Conservation (phyloP, 2,888 invertebrate genomes). For the Ornithoptera priamus region DNA sequence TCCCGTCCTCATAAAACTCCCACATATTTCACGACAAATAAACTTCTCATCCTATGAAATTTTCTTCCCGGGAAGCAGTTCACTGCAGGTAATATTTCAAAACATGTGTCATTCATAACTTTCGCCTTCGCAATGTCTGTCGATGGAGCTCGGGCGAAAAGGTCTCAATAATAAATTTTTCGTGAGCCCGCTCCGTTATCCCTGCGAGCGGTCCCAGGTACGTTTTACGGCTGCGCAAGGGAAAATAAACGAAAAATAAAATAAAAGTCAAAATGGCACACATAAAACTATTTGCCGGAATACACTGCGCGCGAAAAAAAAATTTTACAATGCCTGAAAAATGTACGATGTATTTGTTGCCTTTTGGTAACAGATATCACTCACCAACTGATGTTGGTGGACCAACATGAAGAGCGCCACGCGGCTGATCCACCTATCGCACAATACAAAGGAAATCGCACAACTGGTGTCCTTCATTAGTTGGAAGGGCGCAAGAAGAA, state of each 20-base stretch:
- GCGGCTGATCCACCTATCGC: no score
- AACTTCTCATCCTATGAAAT: conserved; percentile 77
- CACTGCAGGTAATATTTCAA: conserved; percentile 79
- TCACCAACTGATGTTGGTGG: no score
- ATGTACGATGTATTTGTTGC: not conserved
- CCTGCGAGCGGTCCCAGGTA: conserved; percentile 76
- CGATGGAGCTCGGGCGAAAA: conserved; percentile 77
- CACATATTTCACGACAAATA: conserved; percentile 79
- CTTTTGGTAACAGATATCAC: not conserved
- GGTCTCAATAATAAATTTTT: conserved; percentile 80
- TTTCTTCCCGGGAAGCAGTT: conserved; percentile 71
- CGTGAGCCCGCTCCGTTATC: conserved; percentile 76
- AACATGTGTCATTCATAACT: conserved; percentile 81
- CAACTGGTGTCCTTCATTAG: no score
- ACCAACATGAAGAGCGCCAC: no score
- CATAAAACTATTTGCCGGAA: conserved; percentile 77
- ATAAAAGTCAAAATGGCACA: conserved; percentile 78
- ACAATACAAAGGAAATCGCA: no score
- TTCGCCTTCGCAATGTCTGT: conserved; percentile 79
- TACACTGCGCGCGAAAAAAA: conserved; percentile 55
- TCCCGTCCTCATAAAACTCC: conserved; percentile 73
- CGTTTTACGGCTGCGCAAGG: conserved; percentile 77
- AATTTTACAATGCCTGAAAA: conserved; percentile 52
- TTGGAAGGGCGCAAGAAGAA: no score
- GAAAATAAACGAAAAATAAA: conserved; percentile 80